Conservation (phyloP, 2,888 invertebrate genomes). For the Mamestra brassicae region DNA sequence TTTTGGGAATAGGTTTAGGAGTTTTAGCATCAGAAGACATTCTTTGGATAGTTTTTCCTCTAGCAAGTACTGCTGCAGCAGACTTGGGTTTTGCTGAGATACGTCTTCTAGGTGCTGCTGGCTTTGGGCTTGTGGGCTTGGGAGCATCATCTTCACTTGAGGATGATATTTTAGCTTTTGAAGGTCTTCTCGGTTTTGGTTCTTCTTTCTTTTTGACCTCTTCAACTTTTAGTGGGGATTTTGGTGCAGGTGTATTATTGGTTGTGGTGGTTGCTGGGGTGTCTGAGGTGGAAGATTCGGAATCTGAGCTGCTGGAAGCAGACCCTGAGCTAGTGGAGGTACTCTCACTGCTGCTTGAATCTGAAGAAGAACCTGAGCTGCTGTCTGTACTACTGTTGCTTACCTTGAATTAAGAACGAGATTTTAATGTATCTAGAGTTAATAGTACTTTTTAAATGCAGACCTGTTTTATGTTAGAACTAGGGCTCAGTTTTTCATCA, state of each 20-base stretch:
- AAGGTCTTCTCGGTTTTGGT: constrained; percentile 78
- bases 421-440: neutral
- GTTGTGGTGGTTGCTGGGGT: constrained; percentile 72
- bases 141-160: constrained; percentile 92
- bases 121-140: constrained; percentile 83
- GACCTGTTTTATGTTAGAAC: neutral
- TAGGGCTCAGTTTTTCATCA: neutral
- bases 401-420: constrained; percentile 75
- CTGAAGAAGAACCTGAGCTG: constrained; percentile 93
- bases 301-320: constrained; percentile 93
- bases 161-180: constrained; percentile 87
- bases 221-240: constrained; percentile 83
- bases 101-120: constrained; percentile 86
- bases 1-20: constrained; percentile 83
- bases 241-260: constrained; percentile 74
- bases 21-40: constrained; percentile 84
- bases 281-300: constrained; percentile 92
- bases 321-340: constrained; percentile 93
- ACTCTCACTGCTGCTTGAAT: constrained; percentile 93
- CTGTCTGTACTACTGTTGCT: constrained; percentile 91
- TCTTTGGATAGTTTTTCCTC: constrained; percentile 82
- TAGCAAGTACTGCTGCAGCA: constrained; percentile 92
- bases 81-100: constrained; percentile 92
- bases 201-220: constrained; percentile 83
- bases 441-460: no score